Conservation (phyloP, 2,797 vertebrate species). For the Delichon dasypus region DNA sequence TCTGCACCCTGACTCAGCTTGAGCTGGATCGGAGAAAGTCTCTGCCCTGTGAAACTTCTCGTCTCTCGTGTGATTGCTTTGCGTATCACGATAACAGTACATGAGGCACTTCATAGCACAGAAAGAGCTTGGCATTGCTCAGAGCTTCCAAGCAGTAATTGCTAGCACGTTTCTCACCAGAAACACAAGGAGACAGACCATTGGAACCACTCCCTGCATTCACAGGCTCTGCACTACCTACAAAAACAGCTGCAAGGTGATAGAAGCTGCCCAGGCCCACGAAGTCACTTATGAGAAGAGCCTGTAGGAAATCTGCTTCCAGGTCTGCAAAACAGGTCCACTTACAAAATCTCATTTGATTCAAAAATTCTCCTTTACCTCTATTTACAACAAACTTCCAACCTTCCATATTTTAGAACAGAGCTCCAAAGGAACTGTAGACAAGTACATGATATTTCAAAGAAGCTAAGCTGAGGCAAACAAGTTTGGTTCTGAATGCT, state of each 20-base stretch:
- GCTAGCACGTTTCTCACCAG: background rate
- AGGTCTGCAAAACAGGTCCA: background rate
- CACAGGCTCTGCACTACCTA: background rate
- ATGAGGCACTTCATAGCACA: background rate
- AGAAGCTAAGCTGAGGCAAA: background rate
- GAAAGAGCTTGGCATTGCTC: background rate
- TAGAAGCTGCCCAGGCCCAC: background rate
- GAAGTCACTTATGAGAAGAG: background rate
- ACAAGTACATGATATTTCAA: background rate
- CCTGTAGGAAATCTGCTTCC: background rate
- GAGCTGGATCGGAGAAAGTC: too few relatives aligned
- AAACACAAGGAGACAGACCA: background rate
- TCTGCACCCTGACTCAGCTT: too few relatives aligned
- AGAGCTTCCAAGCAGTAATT: background rate
- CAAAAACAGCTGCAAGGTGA: background rate
- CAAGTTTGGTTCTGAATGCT: background rate
- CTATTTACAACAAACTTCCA: background rate
- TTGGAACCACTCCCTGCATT: rapidly evolving
- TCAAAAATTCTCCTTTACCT: background rate
- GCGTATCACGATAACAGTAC: too few relatives aligned
- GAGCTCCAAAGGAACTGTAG: background rate
- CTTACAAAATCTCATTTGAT: background rate
- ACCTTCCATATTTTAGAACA: background rate
- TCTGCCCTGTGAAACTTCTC: too few relatives aligned
- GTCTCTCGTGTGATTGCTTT: too few relatives aligned